Conservation (phyloP, 2,888 invertebrate species). For the Mythimna vitellina region DNA sequence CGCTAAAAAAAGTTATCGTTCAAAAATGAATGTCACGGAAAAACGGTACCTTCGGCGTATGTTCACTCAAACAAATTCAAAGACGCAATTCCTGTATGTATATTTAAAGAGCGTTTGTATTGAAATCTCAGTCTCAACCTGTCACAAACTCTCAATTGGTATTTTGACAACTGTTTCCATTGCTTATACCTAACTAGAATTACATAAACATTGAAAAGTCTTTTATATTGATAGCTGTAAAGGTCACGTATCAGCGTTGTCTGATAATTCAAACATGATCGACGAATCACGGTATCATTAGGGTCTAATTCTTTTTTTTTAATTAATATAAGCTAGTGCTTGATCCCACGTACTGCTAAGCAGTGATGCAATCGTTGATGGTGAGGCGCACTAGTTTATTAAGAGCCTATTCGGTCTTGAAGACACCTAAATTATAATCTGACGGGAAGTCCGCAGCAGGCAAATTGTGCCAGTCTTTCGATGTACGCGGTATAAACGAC, state of each 20-base stretch:
- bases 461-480: no score
- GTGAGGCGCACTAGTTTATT: no score
- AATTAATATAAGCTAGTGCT: no score
- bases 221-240: conserved; percentile 46
- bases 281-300: conserved; percentile 25
- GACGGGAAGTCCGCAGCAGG: no score
- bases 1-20: conserved; percentile 37
- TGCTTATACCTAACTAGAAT: no score
- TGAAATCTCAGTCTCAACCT: background rate
- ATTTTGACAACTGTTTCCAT: background rate
- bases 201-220: no score
- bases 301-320: background rate
- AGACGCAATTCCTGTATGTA: no score
- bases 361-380: no score
- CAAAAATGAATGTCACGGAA: conserved; percentile 42
- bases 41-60: background rate
- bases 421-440: no score
- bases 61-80: background rate
- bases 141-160: background rate
- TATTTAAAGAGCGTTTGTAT: background rate
- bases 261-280: conserved; percentile 41
- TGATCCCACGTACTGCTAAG: no score
- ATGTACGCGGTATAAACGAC: no score
- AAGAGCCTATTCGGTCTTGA: no score
- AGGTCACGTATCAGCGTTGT: conserved; percentile 55